Evolutionary conservation across 23 tunicate genomes (phyloP).

Genomic region (Halocynthia aurantium): DNA sequence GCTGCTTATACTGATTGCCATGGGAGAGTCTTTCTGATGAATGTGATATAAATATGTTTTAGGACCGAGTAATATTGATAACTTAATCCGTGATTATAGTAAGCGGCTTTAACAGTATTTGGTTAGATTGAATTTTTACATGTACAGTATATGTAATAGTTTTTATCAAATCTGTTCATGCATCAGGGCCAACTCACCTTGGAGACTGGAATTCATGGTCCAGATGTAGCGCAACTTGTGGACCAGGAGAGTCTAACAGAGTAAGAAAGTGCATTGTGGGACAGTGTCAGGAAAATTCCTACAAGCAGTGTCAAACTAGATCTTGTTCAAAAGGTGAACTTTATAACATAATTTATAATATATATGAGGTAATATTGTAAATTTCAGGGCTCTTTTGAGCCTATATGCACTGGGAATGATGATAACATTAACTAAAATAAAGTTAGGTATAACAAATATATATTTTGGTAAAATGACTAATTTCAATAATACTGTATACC

Average conservation of each 20-base stretch:
- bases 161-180: neutral
- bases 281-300: neutral
- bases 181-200: neutral
- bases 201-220: slow-evolving; percentile 9
- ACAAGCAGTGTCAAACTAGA: neutral
- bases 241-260: neutral
- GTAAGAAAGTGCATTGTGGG: neutral
- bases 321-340: neutral
- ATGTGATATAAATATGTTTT: neutral
- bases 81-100: neutral
- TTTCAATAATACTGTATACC: too few species aligned
- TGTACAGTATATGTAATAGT: too few species aligned
- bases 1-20: neutral
- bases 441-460: too few species aligned
- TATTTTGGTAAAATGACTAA: too few species aligned
- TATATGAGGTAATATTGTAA: too few species aligned
- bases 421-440: too few species aligned
- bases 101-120: neutral
- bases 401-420: too few species aligned
- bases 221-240: neutral
- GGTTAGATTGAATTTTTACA: neutral
- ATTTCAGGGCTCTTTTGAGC: too few species aligned
- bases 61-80: neutral
- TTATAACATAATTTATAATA: too few species aligned
- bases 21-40: neutral